Evolutionary conservation across 2,797 vertebrate genomes (phyloP).

Genomic region (Strix occidentalis): DNA sequence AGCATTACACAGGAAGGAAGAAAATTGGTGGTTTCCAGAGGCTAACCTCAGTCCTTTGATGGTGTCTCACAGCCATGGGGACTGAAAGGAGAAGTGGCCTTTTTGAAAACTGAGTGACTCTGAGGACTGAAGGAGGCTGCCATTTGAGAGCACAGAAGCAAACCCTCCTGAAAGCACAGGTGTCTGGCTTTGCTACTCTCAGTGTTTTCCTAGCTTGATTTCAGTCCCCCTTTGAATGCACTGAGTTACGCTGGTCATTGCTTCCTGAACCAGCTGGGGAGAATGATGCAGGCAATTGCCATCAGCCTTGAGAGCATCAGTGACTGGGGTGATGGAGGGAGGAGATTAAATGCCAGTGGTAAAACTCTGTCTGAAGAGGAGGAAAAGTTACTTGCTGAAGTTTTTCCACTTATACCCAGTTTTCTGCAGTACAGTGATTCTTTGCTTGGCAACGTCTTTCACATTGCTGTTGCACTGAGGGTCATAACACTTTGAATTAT

Average conservation of each 20-base stretch:
- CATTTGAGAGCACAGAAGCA: not conserved
- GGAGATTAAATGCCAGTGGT: not conserved
- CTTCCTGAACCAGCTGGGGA: not conserved
- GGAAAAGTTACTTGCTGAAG: not conserved
- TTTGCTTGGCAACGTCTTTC: not conserved
- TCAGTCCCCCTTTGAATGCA: not conserved
- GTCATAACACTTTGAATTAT: not conserved
- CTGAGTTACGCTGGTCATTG: fast-evolving
- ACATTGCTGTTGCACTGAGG: not conserved
- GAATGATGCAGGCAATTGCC: not conserved
- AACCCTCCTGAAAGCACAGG: not conserved
- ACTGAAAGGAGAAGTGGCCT: not conserved
- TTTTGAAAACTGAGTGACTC: not conserved
- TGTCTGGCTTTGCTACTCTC: not conserved
- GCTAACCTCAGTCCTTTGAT: not conserved
- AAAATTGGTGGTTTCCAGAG: constrained; percentile 4
- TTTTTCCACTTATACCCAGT: not conserved
- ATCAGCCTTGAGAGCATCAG: not conserved
- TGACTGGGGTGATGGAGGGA: not conserved
- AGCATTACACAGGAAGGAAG: not conserved
- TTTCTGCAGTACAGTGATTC: not conserved
- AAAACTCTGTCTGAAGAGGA: not conserved
- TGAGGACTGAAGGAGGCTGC: not conserved
- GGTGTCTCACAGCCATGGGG: not conserved
- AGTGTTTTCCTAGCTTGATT: not conserved